A percentile compares a stretch with the other conserved stretches of the same genome.
Conservation (phyloP, 2,888 invertebrate genomes). For the Oscheius sp. region DNA sequence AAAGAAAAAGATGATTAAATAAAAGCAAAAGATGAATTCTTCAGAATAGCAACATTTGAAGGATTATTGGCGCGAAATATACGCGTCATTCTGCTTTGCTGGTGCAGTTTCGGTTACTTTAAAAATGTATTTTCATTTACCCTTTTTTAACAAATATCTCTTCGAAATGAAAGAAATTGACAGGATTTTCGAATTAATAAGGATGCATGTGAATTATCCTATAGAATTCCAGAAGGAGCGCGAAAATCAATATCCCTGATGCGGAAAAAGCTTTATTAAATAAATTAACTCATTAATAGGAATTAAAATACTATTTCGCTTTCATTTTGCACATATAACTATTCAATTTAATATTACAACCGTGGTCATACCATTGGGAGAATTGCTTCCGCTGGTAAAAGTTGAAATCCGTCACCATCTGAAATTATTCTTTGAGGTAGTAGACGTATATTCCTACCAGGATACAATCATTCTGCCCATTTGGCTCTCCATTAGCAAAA, state of each 20-base stretch:
- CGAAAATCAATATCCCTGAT: neutral
- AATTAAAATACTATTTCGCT: neutral
- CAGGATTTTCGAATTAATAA: too few relatives aligned
- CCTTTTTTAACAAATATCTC: too few relatives aligned
- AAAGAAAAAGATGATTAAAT: too few relatives aligned
- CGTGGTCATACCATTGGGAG: slow-evolving; percentile 6
- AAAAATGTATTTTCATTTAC: too few relatives aligned
- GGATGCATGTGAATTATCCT: too few relatives aligned
- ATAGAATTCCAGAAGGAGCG: too few relatives aligned
- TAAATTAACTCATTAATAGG: neutral
- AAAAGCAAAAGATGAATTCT: too few relatives aligned
- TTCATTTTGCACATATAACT: slow-evolving; percentile 21
- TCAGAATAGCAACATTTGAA: too few relatives aligned
- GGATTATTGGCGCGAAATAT: too few relatives aligned
- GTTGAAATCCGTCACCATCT: slow-evolving; percentile 24
- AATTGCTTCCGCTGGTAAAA: neutral
- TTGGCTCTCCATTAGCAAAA: slow-evolving; percentile 16
- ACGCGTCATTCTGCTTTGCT: too few relatives aligned
- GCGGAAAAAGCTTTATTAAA: neutral
- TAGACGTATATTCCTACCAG: neutral
- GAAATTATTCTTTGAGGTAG: neutral
- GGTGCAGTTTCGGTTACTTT: too few relatives aligned
- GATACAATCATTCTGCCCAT: slow-evolving; percentile 8
- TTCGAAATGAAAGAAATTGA: too few relatives aligned
- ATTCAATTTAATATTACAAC: neutral